Evolutionary conservation across 2,888 invertebrate species (phyloP).

Genomic region (Meloe dianella): DNA sequence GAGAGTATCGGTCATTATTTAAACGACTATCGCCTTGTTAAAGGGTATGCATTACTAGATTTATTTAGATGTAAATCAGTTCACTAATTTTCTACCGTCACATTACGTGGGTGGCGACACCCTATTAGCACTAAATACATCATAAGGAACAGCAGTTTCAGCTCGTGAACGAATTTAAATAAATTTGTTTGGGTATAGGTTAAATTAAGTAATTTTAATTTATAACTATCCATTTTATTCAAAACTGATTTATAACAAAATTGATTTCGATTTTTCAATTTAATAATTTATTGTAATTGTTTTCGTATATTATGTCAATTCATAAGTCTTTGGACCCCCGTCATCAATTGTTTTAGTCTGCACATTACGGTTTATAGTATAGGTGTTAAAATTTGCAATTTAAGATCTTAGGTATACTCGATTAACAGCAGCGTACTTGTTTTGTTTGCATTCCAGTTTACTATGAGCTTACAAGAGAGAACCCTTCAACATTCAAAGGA

Average conservation of each 20-base stretch:
- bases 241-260: not conserved
- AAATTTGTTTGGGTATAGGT: slow-evolving; percentile 17
- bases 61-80: slow-evolving; percentile 37
- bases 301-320: not conserved
- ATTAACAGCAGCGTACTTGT: slow-evolving; percentile 37
- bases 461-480: slow-evolving; percentile 36
- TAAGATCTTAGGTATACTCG: slow-evolving; percentile 36
- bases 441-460: slow-evolving; percentile 38
- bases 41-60: slow-evolving; percentile 35
- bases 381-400: slow-evolving; percentile 36
- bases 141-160: slow-evolving; percentile 31
- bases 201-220: slow-evolving; percentile 19
- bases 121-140: slow-evolving; percentile 35
- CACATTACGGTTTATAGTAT: slow-evolving; percentile 34
- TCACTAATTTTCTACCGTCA: slow-evolving; percentile 35
- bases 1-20: slow-evolving; percentile 33
- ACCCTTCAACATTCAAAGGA: slow-evolving; percentile 35
- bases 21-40: slow-evolving; percentile 29
- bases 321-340: slow-evolving; percentile 1
- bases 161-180: slow-evolving; percentile 15
- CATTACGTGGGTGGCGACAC: slow-evolving; percentile 34
- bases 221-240: too few species aligned
- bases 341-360: slow-evolving; percentile 31
- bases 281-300: slow-evolving; percentile 12
- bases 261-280: slow-evolving; percentile 4